A percentile compares a stretch with the other conserved stretches of the same genome.
These are phyloP conservation scores for Zalophus californianus DNA, from an alignment of 2,797 vertebrate genomes.

Conservation along the genomic window DNA sequence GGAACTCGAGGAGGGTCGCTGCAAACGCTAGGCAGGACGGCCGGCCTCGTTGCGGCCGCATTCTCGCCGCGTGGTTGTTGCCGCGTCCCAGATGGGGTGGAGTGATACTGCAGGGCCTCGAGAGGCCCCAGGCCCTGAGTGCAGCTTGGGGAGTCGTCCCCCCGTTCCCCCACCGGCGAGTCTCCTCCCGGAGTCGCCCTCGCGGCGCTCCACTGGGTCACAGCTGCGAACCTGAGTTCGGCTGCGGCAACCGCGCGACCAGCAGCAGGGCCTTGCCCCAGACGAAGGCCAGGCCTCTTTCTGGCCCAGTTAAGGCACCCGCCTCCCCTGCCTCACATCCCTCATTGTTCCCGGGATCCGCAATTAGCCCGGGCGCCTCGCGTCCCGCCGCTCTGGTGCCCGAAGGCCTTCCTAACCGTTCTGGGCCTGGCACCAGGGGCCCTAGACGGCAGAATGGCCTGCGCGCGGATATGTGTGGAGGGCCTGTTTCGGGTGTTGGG, in stretches of 20 bases:
- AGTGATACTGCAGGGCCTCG: neutral
- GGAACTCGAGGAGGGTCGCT: neutral
- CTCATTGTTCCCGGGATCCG: constrained; percentile 66
- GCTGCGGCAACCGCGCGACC: neutral
- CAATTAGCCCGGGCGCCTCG: constrained; percentile 70
- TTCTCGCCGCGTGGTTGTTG: neutral
- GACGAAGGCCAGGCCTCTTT: constrained; percentile 73
- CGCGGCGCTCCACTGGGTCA: neutral
- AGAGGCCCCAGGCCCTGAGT: neutral
- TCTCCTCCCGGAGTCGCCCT: neutral
- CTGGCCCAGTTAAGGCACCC: constrained; percentile 72
- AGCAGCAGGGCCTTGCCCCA: neutral
- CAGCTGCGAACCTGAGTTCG: neutral
- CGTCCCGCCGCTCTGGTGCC: constrained; percentile 34
- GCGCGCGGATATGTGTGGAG: neutral
- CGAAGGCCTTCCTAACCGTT: constrained; percentile 68
- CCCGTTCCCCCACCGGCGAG: neutral
- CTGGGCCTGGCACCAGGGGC: neutral
- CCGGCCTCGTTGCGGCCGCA: neutral
- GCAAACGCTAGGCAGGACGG: neutral
- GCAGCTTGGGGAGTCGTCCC: neutral
- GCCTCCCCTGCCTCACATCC: neutral
- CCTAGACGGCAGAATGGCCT: neutral
- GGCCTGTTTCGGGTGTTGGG: too few species aligned
- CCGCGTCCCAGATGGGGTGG: neutral